A percentile compares a stretch with the other conserved stretches of the same genome.
Conservation (phyloP, 2,113 vertebrate genomes). For the Tragelaphus scriptus region DNA sequence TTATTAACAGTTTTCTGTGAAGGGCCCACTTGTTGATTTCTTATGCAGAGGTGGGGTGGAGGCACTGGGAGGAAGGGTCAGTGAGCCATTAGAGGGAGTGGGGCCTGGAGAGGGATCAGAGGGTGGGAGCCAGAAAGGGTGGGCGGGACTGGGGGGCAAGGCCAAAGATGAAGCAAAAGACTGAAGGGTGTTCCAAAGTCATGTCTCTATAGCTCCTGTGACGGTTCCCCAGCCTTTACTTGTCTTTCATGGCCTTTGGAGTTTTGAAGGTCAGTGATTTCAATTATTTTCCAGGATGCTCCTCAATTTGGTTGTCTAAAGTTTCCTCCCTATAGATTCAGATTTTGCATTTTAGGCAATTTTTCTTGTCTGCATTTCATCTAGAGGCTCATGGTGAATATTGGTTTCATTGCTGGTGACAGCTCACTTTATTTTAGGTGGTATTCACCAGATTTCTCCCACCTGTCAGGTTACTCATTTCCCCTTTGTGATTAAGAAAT, state of each 20-base stretch:
- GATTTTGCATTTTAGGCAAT: not conserved
- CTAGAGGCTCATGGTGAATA: not conserved
- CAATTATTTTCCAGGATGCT: not conserved
- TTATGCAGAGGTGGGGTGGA: not conserved
- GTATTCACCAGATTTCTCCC: not conserved
- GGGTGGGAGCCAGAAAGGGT: not conserved
- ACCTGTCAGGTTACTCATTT: not conserved
- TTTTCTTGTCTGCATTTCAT: not conserved
- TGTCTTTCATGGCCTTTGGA: not conserved
- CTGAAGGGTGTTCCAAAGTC: fast-evolving
- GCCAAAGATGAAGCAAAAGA: not conserved
- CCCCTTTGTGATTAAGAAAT: not conserved
- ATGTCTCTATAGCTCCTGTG: not conserved
- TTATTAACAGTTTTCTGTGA: not conserved
- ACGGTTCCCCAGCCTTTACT: not conserved
- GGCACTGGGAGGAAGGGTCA: not conserved
- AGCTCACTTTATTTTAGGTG: not conserved
- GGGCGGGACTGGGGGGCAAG: not conserved
- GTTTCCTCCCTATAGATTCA: not conserved
- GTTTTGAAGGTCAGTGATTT: not conserved
- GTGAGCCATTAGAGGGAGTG: not conserved
- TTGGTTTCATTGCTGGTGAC: not conserved
- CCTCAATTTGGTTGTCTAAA: not conserved
- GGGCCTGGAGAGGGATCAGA: not conserved
- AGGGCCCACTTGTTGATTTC: not conserved